Conservation (phyloP, 2,797 vertebrate genomes). For the Crotalus adamanteus region DNA sequence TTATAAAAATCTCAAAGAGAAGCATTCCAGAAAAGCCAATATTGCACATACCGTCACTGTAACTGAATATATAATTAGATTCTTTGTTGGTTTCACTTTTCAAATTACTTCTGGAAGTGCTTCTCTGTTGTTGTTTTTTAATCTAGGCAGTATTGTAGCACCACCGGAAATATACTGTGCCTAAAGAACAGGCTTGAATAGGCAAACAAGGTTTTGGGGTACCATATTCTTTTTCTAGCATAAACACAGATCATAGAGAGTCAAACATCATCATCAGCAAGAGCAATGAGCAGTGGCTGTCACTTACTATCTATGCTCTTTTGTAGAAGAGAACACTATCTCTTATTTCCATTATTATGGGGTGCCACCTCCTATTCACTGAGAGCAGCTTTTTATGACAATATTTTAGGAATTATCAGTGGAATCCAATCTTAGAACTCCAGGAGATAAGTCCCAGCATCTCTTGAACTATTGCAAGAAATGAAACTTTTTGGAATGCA, state of each 20-base stretch:
- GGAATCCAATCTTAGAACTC: not conserved
- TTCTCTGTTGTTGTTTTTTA: not conserved
- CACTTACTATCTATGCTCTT: not conserved
- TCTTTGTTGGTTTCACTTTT: not conserved
- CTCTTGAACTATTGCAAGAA: not conserved
- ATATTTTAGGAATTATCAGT: not conserved
- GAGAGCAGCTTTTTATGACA: not conserved
- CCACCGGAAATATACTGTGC: conserved; percentile 14
- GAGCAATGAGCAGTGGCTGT: not conserved
- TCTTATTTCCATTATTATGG: too few relatives aligned
- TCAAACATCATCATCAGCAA: not conserved
- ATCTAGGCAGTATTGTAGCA: not conserved
- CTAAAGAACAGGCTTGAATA: conserved; percentile 20
- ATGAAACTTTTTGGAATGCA: not conserved
- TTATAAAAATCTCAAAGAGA: conserved; percentile 4
- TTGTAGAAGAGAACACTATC: not conserved
- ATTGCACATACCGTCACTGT: not conserved
- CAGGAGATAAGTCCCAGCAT: not conserved
- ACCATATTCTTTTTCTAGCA: not conserved
- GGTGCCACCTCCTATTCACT: not conserved
- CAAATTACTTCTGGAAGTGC: conserved; percentile 21
- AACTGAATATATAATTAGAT: not conserved
- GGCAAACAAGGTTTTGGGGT: not conserved
- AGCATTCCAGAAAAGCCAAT: not conserved
- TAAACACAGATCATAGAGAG: not conserved